Conservation (phyloP, 2,113 vertebrate genomes). For the Euleptes europaea region DNA sequence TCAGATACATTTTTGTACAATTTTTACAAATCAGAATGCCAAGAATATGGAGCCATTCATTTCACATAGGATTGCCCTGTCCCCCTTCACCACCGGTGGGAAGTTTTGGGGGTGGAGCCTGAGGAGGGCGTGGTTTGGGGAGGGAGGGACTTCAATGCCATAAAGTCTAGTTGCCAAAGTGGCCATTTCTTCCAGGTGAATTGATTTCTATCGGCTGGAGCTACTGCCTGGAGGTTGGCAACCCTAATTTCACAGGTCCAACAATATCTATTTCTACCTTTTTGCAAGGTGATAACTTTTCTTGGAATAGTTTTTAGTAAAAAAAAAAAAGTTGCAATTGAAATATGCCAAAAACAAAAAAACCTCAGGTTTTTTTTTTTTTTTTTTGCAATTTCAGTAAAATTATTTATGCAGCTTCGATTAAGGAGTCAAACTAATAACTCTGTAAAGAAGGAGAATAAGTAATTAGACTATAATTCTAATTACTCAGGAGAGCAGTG, state of each 20-base stretch:
- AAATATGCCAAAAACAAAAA: background rate
- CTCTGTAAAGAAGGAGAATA: slow-evolving; percentile 36
- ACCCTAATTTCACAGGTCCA: slow-evolving; percentile 4
- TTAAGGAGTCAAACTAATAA: slow-evolving; percentile 34
- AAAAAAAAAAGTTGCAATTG: background rate
- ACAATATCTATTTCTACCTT: background rate
- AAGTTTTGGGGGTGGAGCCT: too few relatives aligned
- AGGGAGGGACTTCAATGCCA: too few relatives aligned
- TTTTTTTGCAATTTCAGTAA: slow-evolving; percentile 3
- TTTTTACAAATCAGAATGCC: background rate
- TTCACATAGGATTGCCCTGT: too few relatives aligned
- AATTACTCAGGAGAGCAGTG: slow-evolving; percentile 40
- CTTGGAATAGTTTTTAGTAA: slow-evolving; percentile 21
- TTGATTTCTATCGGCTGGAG: too few relatives aligned
- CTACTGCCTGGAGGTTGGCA: too few relatives aligned
- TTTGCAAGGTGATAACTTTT: background rate
- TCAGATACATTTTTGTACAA: background rate
- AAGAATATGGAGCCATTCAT: background rate
- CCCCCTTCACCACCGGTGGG: too few relatives aligned
- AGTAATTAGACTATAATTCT: slow-evolving; percentile 32
- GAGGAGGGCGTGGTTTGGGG: too few relatives aligned
- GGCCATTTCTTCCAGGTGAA: too few relatives aligned
- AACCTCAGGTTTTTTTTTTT: background rate
- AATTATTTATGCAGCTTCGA: slow-evolving; percentile 30
- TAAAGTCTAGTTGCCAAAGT: too few relatives aligned